A percentile compares a stretch with the other conserved stretches of the same genome.
Conservation (phyloP, 2,888 invertebrate species). For the Trissoscelio sp. region DNA sequence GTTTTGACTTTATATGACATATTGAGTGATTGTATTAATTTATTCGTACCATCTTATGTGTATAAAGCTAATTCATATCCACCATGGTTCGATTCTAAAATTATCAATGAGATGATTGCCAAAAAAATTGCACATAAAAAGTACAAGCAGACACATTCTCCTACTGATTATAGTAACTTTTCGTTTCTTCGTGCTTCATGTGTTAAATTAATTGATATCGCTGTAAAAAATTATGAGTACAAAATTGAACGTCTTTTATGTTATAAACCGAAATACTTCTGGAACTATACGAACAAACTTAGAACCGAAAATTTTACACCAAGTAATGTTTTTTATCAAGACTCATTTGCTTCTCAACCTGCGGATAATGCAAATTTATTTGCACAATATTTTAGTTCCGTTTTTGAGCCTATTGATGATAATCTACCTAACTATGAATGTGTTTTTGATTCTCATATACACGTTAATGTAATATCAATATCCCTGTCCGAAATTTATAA, state of each 20-base stretch:
- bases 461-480: background rate
- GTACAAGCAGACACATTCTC: background rate
- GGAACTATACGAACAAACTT: background rate
- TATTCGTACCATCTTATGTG: background rate
- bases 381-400: background rate
- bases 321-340: background rate
- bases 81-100: background rate
- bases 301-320: background rate
- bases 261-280: background rate
- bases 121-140: slow-evolving; percentile 8
- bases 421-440: background rate
- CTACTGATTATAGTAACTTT: background rate
- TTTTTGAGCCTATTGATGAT: background rate
- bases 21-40: background rate
- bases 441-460: background rate
- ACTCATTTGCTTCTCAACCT: background rate
- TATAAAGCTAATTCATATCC: no score
- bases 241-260: background rate
- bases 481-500: background rate
- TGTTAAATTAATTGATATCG: no score
- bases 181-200: background rate
- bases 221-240: background rate
- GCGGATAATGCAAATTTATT: background rate
- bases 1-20: no score
- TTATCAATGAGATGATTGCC: background rate